Evolutionary conservation across 2,797 vertebrate species (phyloP), one percentile per base, ranked within the genome.

Genomic region (Corythornis leucogaster): DNA sequence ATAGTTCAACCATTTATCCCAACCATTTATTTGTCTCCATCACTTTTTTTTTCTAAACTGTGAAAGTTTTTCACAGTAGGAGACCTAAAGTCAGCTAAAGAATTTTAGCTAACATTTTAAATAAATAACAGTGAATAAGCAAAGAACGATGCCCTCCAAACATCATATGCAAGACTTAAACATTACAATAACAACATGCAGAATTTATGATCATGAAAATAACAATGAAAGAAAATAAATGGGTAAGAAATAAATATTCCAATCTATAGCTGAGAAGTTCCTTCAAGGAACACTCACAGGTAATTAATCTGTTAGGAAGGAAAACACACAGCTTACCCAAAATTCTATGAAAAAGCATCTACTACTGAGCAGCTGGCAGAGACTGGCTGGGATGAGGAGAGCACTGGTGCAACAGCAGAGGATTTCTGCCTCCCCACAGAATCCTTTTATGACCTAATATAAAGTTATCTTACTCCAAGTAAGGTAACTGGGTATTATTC

Each of bases 381-480:
- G 38, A 64, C 21, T 8, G 11, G 19, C 45, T 31, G 54, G 5
- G n/a, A 63, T 46, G 50, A 77, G 17, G 12, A 79, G 11, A 87
- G 43, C 78, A 63, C 55, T 28, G 8, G 28, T 58, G n/a, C 55
- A 82, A 38, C 2, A 24, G 59, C 55, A 74, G 30, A 87, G 33
- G 68, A 69, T 55, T 84, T 59, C 63, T 81, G 59, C 21, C 55
- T 81, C 67, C 30, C 19, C 0, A 1, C 21, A 64, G 64, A 80
- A 73, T 69, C 70, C 63, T 91, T 94, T 94, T 92, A 95, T 62
- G 67, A 83, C 81, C 76, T 14, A 64, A 43, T 25, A 77, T 77
- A 77, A 87, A 64, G 76, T 35, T 24, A 64, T 59, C 88, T 90
- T 70, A 71, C 43, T 64, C 86, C 69, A 61, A 42, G 68, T 25